Conservation (phyloP, 2,113 vertebrate species). For the Malaclemys terrapin region DNA sequence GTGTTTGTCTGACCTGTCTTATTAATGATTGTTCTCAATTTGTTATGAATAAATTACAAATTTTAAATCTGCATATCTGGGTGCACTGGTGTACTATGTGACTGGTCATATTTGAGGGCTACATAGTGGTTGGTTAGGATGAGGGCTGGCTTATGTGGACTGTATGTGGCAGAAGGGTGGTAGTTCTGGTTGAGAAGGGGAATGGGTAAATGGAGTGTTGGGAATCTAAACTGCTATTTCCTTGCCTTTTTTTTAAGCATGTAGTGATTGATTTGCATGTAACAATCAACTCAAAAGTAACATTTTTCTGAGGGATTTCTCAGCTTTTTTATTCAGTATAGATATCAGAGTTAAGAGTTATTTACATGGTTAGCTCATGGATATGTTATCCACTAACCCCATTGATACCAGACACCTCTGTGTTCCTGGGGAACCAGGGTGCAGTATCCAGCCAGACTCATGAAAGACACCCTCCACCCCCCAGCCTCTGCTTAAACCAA, state of each 20-base stretch:
- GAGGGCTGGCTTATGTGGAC: background rate
- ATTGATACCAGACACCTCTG: no score
- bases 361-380: background rate
- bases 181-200: background rate
- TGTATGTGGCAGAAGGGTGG: background rate
- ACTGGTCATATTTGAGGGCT: background rate
- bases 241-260: background rate
- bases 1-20: background rate
- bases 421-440: no score
- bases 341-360: fast-evolving
- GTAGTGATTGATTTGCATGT: background rate
- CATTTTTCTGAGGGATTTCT: background rate
- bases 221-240: background rate
- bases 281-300: background rate
- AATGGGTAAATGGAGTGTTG: background rate
- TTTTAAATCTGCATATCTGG: background rate
- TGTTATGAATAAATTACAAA: background rate
- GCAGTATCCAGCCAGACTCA: no score
- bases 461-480: no score
- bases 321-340: background rate
- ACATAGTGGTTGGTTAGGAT: background rate
- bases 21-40: background rate
- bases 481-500: no score
- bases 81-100: background rate
- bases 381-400: background rate